Evolutionary conservation across 2,113 vertebrate genomes (phyloP), one percentile per base, ranked within the genome.

Genomic region (Calidris pugnax): DNA sequence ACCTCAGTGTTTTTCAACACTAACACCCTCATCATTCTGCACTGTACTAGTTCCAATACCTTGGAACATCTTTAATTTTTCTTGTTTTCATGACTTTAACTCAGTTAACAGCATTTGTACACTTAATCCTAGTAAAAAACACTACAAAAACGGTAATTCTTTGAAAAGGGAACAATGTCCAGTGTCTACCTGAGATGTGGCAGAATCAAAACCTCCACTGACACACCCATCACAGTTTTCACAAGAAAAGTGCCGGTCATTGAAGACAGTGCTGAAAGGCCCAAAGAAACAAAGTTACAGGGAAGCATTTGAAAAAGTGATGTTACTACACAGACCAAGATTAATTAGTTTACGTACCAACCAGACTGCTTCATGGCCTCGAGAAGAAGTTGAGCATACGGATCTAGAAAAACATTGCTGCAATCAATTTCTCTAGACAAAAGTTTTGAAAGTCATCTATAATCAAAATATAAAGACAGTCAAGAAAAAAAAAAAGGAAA

Each of bases 221-320:
- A 99, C 99, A 27, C 98, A 98, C 67, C 98, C 98, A 48, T 99
- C 98, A 74, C 99, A 99, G n/a, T 99, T 98, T 96, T 99, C 99
- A 85, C 99, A 99, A 51, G 99, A 98, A 92, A 99, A 99, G 93
- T 99, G 99, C 20, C 99, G 98, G 45, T 99, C 99, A 97, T 96
- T 98, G 56, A 98, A 98, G 89, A 99, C 98, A 93, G 98, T 87
- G 95, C 99, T 99, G 96, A 80, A 97, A 97, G 41, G 72, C n/a
- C n/a, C 55, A 96, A 60, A 66, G 33, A 74, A 24, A 53, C 8
- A 10, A n/a, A 67, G 24, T 82, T 48, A 85, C 1, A 85, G 6
- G 9, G 37, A 81, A 79, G 2, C 67, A 79, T 18, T 3, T 41
- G 19, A 81, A 43, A 78, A 51, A 43, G 14, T 6, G 5, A 60